phyloP scores from a whole-genome alignment of 2,888 invertebrate species.

The Trachelus troglodyta region DNA sequence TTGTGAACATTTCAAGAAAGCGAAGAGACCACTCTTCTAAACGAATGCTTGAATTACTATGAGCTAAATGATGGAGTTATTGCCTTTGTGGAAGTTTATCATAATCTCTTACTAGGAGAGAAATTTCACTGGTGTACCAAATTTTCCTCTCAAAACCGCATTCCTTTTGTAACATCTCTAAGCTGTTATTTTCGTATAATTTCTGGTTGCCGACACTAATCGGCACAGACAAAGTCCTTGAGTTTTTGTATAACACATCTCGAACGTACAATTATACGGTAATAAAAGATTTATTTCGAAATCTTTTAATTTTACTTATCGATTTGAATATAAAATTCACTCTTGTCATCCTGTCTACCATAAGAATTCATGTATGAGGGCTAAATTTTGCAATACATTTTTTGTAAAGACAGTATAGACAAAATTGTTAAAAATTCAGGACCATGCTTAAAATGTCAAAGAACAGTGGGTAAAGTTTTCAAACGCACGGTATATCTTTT shows the following conservation, averaged over 20 bases:
- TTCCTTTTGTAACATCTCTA: too few relatives aligned
- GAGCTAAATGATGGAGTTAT: background rate
- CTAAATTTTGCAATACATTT: background rate
- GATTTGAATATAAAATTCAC: background rate
- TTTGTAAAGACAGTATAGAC: background rate
- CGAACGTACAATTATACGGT: background rate
- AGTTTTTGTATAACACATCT: background rate
- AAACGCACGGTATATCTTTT: background rate
- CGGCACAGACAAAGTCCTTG: background rate
- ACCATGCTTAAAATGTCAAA: background rate
- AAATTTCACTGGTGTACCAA: background rate
- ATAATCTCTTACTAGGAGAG: background rate
- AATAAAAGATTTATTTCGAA: background rate
- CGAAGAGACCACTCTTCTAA: background rate
- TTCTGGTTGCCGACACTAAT: background rate
- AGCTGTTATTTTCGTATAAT: background rate
- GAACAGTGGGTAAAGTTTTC: background rate
- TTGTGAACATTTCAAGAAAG: background rate
- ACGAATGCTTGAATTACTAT: background rate
- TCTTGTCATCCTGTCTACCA: background rate
- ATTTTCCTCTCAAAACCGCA: too few relatives aligned
- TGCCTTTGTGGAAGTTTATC: background rate
- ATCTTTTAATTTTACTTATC: background rate
- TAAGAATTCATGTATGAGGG: background rate
- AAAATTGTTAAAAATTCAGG: background rate